Percentiles rank a stretch among this genome's conserved stretches.
Conservation (phyloP, 2,888 invertebrate genomes). For the Diaprepes abbreviatus region DNA sequence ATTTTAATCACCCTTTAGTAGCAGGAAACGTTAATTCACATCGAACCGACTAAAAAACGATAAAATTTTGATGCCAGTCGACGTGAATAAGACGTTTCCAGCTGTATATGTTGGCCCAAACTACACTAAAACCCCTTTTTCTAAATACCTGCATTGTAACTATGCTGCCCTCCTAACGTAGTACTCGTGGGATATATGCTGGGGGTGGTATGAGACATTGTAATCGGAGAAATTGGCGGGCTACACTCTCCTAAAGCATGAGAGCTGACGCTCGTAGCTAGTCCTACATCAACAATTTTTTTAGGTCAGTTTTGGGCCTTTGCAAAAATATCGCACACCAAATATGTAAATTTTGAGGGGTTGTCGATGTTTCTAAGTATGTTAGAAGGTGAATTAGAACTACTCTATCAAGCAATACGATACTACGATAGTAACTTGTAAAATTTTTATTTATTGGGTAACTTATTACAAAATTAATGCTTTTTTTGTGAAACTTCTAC, state of each 20-base stretch:
- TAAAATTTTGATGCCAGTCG: no score
- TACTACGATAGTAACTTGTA: not conserved
- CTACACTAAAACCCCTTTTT: constrained; percentile 10
- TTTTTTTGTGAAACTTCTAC: no score
- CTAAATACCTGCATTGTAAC: constrained; percentile 46
- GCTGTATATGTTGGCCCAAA: not conserved
- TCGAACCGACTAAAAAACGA: no score
- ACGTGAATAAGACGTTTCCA: not conserved
- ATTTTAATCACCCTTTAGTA: no score
- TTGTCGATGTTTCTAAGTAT: not conserved
- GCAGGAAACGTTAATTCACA: no score
- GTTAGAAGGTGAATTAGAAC: not conserved
- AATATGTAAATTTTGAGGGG: constrained; percentile 22
- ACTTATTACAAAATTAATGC: no score
- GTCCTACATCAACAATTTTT: constrained; percentile 62
- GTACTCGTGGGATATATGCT: constrained; percentile 71
- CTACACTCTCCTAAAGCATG: constrained; percentile 78
- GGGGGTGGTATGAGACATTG: constrained; percentile 68
- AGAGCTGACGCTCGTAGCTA: constrained; percentile 79
- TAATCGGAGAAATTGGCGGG: constrained; percentile 70
- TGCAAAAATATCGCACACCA: constrained; percentile 14
- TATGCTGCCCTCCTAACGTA: constrained; percentile 63
- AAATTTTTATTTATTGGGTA: not conserved
- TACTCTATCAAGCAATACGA: not conserved
- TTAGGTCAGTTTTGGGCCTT: constrained; percentile 24